Base-by-base conservation (phyloP, 1,140 invertebrate species). In the Pogonognathellus flavescens region DNA sequence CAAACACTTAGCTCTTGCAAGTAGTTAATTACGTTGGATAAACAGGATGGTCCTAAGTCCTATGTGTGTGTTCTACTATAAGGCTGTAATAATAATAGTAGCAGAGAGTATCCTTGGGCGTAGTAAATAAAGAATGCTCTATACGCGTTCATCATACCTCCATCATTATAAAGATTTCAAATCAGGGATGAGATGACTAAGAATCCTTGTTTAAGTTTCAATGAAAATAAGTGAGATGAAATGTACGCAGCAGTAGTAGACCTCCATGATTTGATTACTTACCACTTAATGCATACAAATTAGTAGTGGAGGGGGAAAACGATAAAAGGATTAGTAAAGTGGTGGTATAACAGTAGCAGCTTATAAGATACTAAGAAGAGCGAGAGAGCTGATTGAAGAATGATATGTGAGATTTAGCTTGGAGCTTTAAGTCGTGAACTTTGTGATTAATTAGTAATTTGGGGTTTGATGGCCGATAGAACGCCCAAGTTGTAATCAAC, bases 371-470 rank as follows among this genome's bases (percentile, higher is more conserved):
- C 53, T n/a, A 14, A n/a, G 11, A 57, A 57, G 53, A 57, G 62
- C 20, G 22, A 25, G 20, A 25, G 62, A 66, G 62, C 62, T 66
- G 62, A 66, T 66, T 66, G 31, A 41, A 41, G 31, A 41, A 41
- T 41, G 31, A 41, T 41, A 41, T 41, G 62, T 66, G 62, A 66
- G 62, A 25, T 66, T 31, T 20, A 66, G 62, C 25, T 66, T 10
- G 25, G 59, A 66, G 62, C 25, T 66, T 10, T 25, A 20, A 66
- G 62, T 66, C 25, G 62, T 66, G 62, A 66, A 66, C 62, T 25
- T 66, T 66, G 62, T 50, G 41, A 76, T 76, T 76, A 50, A 76
- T 76, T 76, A 49, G 70, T 31, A 76, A 76, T 76, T 76, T 76
- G 70, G 41, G 49, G 41, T 76, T 50, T 41, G 41, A 76, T 76